Percentiles rank a stretch among this genome's conserved stretches.
These are phyloP conservation scores for Oscheius sp. DNA, from an alignment of 2,888 invertebrate species.

Conservation along the genomic window DNA sequence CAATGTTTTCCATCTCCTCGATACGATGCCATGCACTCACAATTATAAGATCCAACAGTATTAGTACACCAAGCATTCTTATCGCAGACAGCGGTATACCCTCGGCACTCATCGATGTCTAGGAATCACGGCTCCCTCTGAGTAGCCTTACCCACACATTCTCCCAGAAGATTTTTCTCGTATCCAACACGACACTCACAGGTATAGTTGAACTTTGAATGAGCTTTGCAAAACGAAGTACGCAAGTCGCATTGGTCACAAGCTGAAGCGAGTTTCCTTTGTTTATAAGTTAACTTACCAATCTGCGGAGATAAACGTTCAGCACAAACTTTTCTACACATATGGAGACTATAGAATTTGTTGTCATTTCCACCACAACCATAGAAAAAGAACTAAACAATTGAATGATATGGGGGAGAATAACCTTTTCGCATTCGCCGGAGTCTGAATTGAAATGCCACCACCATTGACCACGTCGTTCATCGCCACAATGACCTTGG, in stretches of 20 bases:
- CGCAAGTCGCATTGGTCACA: constrained; percentile 64
- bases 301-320: constrained; percentile 64
- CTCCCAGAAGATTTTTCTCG: constrained; percentile 54
- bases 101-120: constrained; percentile 67
- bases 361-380: constrained; percentile 67
- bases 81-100: constrained; percentile 54
- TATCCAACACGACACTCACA: constrained; percentile 65
- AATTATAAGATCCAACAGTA: constrained; percentile 55
- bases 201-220: constrained; percentile 64
- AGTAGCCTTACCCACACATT: constrained; percentile 57
- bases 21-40: constrained; percentile 65
- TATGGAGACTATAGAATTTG: constrained; percentile 63
- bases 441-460: constrained; percentile 63
- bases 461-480: constrained; percentile 56
- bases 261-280: constrained; percentile 30
- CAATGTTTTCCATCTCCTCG: constrained; percentile 62
- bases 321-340: constrained; percentile 65
- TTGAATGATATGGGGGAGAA: background rate
- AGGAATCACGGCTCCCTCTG: background rate
- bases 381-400: constrained; percentile 57
- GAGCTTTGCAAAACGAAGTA: constrained; percentile 61
- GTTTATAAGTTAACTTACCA: constrained; percentile 36
- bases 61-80: constrained; percentile 65
- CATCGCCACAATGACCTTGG: constrained; percentile 62
- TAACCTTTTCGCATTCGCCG: constrained; percentile 56